Percentiles rank a stretch among this genome's conserved stretches.
These are phyloP conservation scores for Drosophila trichaetosa DNA, from an alignment of 2,888 invertebrate genomes.

Conservation along the genomic window DNA sequence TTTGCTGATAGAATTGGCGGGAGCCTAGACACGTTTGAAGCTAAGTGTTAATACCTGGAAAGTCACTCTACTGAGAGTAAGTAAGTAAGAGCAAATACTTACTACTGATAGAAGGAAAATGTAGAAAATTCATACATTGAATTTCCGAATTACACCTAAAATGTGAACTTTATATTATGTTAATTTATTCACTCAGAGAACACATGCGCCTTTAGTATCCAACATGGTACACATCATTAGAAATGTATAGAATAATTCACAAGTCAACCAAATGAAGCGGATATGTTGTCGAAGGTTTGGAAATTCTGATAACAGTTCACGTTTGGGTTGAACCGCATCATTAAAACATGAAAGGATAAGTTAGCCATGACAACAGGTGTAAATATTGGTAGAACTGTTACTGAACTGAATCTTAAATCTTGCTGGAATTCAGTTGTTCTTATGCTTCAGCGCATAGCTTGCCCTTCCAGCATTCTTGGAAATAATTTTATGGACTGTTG, in stretches of 20 bases:
- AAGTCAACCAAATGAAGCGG: background rate
- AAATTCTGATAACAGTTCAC: constrained; percentile 3
- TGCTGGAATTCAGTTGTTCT: background rate
- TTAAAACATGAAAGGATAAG: background rate
- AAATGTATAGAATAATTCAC: constrained; percentile 13
- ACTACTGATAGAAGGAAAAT: background rate
- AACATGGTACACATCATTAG: constrained; percentile 15
- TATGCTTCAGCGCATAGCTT: background rate
- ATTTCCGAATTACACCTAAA: background rate
- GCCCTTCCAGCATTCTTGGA: background rate
- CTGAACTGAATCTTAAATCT: background rate
- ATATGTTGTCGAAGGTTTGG: background rate
- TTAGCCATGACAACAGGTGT: background rate
- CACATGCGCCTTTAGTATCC: background rate
- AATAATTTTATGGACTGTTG: too few species aligned
- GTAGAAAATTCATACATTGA: background rate
- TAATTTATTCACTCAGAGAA: background rate
- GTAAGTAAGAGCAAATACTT: background rate
- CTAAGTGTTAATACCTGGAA: constrained; percentile 1
- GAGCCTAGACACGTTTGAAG: background rate
- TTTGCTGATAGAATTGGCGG: background rate
- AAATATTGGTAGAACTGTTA: background rate
- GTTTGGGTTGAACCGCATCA: background rate
- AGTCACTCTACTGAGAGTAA: background rate
- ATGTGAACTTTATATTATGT: background rate